These are phyloP conservation scores for Actenoides hombroni DNA, from an alignment of 2,113 vertebrate species.

Conservation along the genomic window DNA sequence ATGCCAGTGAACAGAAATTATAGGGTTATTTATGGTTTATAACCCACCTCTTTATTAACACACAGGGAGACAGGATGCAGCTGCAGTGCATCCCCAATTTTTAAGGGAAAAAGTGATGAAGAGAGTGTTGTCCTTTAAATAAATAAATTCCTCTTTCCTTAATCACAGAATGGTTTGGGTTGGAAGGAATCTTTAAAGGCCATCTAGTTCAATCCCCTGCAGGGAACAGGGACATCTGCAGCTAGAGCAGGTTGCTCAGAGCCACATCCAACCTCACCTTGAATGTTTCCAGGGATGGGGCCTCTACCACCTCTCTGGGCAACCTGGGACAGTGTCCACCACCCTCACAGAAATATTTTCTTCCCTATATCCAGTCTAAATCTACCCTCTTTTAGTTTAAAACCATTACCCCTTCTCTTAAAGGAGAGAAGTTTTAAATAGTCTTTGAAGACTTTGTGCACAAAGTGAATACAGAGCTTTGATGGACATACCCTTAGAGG, in stretches of 20 bases:
- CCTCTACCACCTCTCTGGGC: not conserved
- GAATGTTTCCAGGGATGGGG: not conserved
- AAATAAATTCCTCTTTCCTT: not conserved
- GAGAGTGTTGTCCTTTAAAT: not conserved
- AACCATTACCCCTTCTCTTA: not conserved
- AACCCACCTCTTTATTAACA: not conserved
- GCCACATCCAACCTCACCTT: not conserved
- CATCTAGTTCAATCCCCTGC: not conserved
- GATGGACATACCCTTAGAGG: not conserved
- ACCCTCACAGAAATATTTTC: not conserved
- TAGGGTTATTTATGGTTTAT: not conserved
- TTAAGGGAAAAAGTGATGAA: not conserved
- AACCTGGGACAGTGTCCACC: not conserved
- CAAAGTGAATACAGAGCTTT: not conserved
- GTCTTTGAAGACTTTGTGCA: not conserved
- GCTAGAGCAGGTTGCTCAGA: not conserved
- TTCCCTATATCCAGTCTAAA: not conserved
- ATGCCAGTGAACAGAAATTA: not conserved
- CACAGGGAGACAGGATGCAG: not conserved
- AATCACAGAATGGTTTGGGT: not conserved
- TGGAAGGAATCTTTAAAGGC: not conserved
- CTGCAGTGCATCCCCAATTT: fast-evolving
- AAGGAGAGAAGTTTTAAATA: not conserved
- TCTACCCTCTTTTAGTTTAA: not conserved
- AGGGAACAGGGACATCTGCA: not conserved